These are phyloP conservation scores for Nothobranchius kuhntae DNA, from an alignment of 2,113 vertebrate genomes.

Conservation along the genomic window DNA sequence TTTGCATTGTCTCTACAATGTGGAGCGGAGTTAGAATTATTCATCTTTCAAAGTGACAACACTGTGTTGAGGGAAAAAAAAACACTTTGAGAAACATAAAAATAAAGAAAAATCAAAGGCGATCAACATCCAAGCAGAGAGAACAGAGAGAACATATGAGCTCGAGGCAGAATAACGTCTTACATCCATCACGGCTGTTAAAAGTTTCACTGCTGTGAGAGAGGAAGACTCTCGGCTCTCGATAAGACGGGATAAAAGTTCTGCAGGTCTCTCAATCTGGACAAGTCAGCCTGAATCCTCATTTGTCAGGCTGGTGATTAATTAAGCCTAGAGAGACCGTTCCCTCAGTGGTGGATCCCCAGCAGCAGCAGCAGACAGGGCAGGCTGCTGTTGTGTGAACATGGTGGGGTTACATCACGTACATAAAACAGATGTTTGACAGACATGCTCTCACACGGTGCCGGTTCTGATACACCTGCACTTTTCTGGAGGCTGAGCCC, in stretches of 20 bases:
- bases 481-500: no score
- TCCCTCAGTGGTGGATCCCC: conserved; percentile 38
- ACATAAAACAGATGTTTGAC: background rate
- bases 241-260: conserved; percentile 50
- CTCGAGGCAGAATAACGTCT: conserved; percentile 36
- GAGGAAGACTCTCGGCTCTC: conserved; percentile 26
- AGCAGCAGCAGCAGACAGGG: conserved; percentile 12
- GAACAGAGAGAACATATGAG: conserved; percentile 27
- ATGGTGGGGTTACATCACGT: conserved; percentile 29
- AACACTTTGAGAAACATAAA: conserved; percentile 18
- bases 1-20: background rate
- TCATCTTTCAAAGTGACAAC: conserved; percentile 6
- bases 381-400: conserved; percentile 47
- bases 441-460: background rate
- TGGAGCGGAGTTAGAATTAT: background rate
- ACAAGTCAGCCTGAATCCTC: conserved; percentile 51
- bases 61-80: background rate
- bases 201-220: conserved; percentile 23
- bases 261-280: conserved; percentile 40
- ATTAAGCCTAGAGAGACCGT: conserved; percentile 61
- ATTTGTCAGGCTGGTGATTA: conserved; percentile 57
- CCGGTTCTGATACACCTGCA: background rate
- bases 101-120: conserved; percentile 27
- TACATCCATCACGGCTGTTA: conserved; percentile 27
- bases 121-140: conserved; percentile 26